Evolutionary conservation across 2,888 invertebrate species (phyloP).

Genomic region (Drosophila quinaria): DNA sequence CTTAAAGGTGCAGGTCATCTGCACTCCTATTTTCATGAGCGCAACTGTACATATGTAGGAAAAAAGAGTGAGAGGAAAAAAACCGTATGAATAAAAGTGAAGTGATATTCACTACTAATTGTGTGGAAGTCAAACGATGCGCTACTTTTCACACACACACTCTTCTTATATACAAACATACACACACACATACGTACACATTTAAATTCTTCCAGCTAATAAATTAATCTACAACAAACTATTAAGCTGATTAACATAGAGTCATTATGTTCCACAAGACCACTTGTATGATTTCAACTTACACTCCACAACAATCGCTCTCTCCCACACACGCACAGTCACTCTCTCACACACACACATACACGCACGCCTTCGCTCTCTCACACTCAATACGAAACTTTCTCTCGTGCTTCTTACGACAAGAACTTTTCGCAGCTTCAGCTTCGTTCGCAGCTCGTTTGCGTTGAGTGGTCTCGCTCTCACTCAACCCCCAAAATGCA

Average conservation of each 20-base stretch:
- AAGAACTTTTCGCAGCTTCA: conserved; percentile 56
- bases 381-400: conserved; percentile 30
- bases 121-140: conserved; percentile 8
- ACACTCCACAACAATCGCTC: conserved; percentile 58
- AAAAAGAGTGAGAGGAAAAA: conserved; percentile 3
- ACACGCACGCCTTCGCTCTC: conserved; percentile 10
- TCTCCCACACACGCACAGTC: conserved; percentile 24
- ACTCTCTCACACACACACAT: neutral
- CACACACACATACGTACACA: conserved; percentile 9
- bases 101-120: conserved; percentile 13
- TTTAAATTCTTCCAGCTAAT: conserved; percentile 28
- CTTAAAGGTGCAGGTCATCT: too few relatives aligned
- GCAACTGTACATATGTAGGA: too few relatives aligned
- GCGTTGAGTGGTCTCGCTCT: conserved; percentile 6
- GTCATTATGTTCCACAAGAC: conserved; percentile 53
- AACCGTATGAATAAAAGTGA: conserved; percentile 13
- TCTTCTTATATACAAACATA: neutral
- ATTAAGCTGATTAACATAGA: conserved; percentile 51
- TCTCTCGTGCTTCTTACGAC: conserved; percentile 44
- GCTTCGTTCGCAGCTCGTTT: conserved; percentile 39
- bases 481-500: conserved; percentile 66
- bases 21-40: too few relatives aligned
- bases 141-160: neutral
- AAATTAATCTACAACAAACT: conserved; percentile 41
- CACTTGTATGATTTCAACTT: conserved; percentile 79